Conservation (phyloP, 2,797 vertebrate species). For the Gallirallus australis region DNA sequence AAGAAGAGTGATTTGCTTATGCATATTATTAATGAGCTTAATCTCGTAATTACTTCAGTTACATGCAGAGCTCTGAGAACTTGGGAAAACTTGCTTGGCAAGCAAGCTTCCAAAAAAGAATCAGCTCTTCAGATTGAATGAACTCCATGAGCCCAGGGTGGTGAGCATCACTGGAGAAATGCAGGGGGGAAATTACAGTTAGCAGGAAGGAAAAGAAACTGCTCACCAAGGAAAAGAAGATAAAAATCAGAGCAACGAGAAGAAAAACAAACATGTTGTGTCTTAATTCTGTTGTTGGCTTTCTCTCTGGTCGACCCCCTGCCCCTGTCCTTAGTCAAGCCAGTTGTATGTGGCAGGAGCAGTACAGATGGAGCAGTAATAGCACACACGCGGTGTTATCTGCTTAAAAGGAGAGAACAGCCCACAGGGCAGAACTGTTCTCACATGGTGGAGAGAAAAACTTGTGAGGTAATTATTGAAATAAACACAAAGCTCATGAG, state of each 20-base stretch:
- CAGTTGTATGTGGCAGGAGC: not conserved
- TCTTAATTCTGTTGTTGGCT: slow-evolving; percentile 4
- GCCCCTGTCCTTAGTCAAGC: not conserved
- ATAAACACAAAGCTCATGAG: not conserved
- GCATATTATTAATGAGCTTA: slow-evolving; percentile 76
- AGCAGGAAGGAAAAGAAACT: not conserved
- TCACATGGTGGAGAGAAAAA: not conserved
- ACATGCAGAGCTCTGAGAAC: slow-evolving; percentile 74
- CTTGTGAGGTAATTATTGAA: not conserved
- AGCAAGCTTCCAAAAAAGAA: slow-evolving; percentile 13
- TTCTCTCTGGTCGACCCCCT: not conserved
- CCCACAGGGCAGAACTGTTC: not conserved
- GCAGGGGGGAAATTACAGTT: not conserved
- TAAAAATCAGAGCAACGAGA: not conserved
- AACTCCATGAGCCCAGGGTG: not conserved
- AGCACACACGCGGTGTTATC: rapidly evolving
- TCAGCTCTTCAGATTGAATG: not conserved
- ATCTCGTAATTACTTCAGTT: slow-evolving; percentile 75
- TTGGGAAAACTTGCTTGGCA: slow-evolving; percentile 69
- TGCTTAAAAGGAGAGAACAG: not conserved
- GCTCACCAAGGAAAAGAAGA: not conserved
- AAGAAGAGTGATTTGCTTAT: slow-evolving; percentile 61
- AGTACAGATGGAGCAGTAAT: not conserved
- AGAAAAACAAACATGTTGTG: not conserved
- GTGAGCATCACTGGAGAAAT: not conserved